Evolutionary conservation across 2,797 vertebrate genomes (phyloP), one percentile per base, ranked within the genome.

Genomic region (Monodelphis domestica): DNA sequence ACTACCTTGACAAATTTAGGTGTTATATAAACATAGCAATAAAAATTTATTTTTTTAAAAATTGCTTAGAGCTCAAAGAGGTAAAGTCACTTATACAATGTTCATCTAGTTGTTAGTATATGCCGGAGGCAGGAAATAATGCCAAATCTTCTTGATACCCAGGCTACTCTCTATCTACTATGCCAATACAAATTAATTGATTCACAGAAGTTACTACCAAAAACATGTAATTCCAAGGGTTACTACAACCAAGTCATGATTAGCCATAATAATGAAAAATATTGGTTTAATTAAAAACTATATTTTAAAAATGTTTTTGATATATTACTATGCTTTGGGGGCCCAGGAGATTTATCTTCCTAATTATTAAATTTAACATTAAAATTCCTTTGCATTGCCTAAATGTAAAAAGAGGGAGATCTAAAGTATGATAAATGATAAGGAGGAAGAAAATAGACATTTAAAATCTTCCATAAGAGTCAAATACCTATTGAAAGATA

Each of bases 301-400:
- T 50, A 87, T 78, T 54, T 87, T n/a, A 93, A 90, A 87, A 93
- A 89, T 94, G 93, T 78, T 10, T 26, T 92, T 90, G 94, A 84
- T 94, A 91, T 91, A 53, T 54, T 95, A 94, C 0, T 95, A 87
- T 54, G 92, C 90, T 97, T 90, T 63, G 59, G 89, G 70, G 56
- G 54, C 59, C 87, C 59, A 70, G 54, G 38, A 93, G 57, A 95
- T 95, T 88, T 95, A 59, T 26, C n/a, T 63, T 63, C 11, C 4
- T 45, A n/a, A 70, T 38, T n/a, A 9, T 21, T 26, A 45, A 3
- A 21, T 78, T 50, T 84, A 84, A 84, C 70, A 50, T 84, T 45
- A 84, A 84, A 78, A 84, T 45, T 84, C 5, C 38, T 87, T 57
- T 57, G 93, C 88, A 95, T 90, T 52, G 95, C 93, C 93, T 92